A percentile compares a stretch with the other conserved stretches of the same genome.
Conservation (phyloP, 1,140 invertebrate species). For the Batillaria attramentaria region DNA sequence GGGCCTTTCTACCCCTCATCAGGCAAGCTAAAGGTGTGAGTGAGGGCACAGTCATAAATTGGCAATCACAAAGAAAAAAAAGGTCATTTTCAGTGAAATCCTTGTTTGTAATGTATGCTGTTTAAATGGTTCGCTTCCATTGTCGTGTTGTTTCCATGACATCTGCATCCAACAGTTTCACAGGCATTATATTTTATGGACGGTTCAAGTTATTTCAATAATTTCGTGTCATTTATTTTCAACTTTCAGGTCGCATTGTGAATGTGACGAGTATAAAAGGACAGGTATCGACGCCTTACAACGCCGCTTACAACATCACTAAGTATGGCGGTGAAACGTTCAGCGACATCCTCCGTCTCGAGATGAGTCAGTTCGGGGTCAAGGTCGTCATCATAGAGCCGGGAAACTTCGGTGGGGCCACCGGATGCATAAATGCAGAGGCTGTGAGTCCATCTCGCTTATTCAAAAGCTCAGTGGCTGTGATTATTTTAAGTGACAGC, state of each 20-base stretch:
- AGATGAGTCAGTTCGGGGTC: conserved; percentile 69
- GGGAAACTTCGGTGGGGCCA: conserved; percentile 69
- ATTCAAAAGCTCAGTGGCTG: background rate
- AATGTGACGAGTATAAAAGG: conserved; percentile 88
- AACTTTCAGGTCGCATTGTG: conserved; percentile 78
- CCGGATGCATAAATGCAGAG: conserved; percentile 45
- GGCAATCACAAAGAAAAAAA: too few relatives aligned
- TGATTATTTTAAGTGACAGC: background rate
- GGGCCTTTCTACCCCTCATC: conserved; percentile 81
- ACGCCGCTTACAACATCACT: conserved; percentile 84
- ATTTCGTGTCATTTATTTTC: too few relatives aligned
- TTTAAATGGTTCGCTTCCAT: background rate
- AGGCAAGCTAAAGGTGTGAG: conserved; percentile 76
- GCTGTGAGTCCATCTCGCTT: conserved; percentile 38
- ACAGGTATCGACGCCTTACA: conserved; percentile 79
- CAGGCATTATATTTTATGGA: background rate
- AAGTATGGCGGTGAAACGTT: conserved; percentile 81
- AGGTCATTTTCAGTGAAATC: too few relatives aligned
- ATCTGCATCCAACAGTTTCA: background rate
- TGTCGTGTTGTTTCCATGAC: background rate
- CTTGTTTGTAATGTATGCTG: too few relatives aligned
- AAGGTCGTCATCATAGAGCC: conserved; percentile 69
- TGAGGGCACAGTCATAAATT: too few relatives aligned
- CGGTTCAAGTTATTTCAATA: too few relatives aligned
- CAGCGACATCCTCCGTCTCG: conserved; percentile 63